A percentile compares a stretch with the other conserved stretches of the same genome.
phyloP scores from a whole-genome alignment of 2,113 vertebrate genomes.

The Phaethon lepturus region DNA sequence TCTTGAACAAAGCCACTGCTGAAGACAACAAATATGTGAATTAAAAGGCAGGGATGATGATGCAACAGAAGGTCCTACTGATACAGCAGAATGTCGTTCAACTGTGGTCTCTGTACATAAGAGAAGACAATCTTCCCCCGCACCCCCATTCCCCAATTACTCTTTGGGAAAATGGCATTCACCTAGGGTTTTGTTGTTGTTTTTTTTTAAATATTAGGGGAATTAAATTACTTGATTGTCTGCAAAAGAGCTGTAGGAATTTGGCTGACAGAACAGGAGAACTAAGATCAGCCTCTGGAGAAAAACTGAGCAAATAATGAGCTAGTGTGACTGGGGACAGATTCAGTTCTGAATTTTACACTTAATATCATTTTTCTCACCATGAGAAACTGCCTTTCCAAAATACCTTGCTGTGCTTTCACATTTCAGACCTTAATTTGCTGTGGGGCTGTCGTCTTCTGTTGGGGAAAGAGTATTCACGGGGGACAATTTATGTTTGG shows the following conservation, averaged over 20 bases:
- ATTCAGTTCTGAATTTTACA: neutral
- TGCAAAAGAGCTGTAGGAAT: neutral
- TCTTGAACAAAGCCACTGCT: neutral
- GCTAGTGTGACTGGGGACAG: neutral
- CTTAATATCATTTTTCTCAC: neutral
- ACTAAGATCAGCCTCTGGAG: neutral
- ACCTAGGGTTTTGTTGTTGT: neutral
- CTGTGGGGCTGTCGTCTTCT: neutral
- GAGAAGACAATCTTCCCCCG: neutral
- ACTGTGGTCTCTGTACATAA: neutral
- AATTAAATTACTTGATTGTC: neutral
- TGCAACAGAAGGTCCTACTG: neutral
- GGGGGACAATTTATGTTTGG: neutral
- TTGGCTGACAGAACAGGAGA: neutral
- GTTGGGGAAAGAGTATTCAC: neutral
- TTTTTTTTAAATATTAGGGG: neutral
- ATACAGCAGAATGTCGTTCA: neutral
- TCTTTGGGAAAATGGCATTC: neutral
- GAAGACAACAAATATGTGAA: neutral
- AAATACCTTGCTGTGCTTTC: neutral
- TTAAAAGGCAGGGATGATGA: neutral
- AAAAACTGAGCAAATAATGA: neutral
- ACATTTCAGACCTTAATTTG: neutral
- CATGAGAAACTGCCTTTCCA: neutral
- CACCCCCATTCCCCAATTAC: rapidly evolving